Base-by-base conservation (phyloP, 2,888 invertebrate species). In the Noctua fimbriata region DNA sequence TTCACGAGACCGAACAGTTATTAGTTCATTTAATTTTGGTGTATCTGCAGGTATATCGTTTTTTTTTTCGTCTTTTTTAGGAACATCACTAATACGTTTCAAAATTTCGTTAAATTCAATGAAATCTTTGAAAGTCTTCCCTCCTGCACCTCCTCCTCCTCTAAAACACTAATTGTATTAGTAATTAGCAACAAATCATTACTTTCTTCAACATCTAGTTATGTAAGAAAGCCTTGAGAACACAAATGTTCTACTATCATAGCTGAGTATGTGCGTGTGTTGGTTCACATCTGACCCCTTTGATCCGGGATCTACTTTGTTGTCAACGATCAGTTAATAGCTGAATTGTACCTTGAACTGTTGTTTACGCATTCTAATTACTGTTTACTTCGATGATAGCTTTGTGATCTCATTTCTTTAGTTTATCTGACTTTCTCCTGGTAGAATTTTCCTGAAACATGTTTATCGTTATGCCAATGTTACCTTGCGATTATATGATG, bases 301-400 rank as follows among this genome's bases (percentile, higher is more conserved):
- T 83, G 89, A 87, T 89, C 89, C 89, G 86, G 89, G 84, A 81
- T 86, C 86, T 85, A 89, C 89, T 86, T 81, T 88, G 88, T 88
- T 89, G 89, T 83, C 67, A 83, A 81, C 78, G 73, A 69, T 79
- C 18, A 81, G 71, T 82, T 76, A 79, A 73, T 81, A 85, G 66
- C 49, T 78, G 75, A 81, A 82, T 76, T 72, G 82, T 88, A 85
- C 86, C 85, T 83, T 88, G 82, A 86, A 81, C 85, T 69, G 73
- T 9, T 88, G 84, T 89, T 85, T 86, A 84, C 49, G 44, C 7
- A 70, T 70, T 83, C 65, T 89, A 86, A 88, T 83, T 73, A 85
- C 70, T 78, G 81, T 81, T 84, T 79, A 83, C 49, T 76, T 75
- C 44, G n/a, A 18, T 75, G 84, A 87, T 85, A 84, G 55, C 70